Percentiles rank a stretch among this genome's conserved stretches.
Conservation (phyloP, 2,888 invertebrate genomes). For the Dynastes maya region DNA sequence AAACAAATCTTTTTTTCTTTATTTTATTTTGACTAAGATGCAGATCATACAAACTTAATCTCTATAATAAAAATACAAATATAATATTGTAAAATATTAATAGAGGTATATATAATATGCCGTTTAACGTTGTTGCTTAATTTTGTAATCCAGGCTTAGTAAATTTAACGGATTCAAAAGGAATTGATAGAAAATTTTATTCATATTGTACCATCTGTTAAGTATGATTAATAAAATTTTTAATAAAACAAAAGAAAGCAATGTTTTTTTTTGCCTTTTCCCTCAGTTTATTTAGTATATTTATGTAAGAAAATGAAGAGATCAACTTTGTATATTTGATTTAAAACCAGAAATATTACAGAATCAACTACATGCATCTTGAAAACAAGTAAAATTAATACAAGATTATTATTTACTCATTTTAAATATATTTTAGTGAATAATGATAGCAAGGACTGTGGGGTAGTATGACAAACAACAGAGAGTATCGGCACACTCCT, state of each 20-base stretch:
- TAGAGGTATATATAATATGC: conserved; percentile 47
- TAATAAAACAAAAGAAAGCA: background rate
- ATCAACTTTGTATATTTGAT: too few relatives aligned
- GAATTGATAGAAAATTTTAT: conserved; percentile 49
- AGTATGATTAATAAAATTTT: conserved; percentile 27
- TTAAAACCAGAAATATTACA: too few relatives aligned
- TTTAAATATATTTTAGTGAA: too few relatives aligned
- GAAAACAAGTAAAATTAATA: too few relatives aligned
- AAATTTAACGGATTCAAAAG: conserved; percentile 51
- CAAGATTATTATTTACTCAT: too few relatives aligned
- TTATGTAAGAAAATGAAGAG: too few relatives aligned
- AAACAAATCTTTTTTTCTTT: too few relatives aligned
- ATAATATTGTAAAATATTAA: conserved; percentile 47
- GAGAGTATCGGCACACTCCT: too few relatives aligned
- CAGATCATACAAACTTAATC: conserved; percentile 20
- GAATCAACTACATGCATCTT: too few relatives aligned
- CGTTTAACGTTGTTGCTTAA: conserved; percentile 59
- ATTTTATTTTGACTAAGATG: background rate
- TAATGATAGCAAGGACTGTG: too few relatives aligned
- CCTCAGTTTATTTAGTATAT: too few relatives aligned
- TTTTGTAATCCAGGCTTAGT: conserved; percentile 61
- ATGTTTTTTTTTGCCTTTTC: background rate
- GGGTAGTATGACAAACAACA: too few relatives aligned
- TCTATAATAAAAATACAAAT: conserved; percentile 27
- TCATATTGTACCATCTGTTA: conserved; percentile 19